Conservation (phyloP, 2,113 vertebrate species). For the Cyanoderma ruficeps region DNA sequence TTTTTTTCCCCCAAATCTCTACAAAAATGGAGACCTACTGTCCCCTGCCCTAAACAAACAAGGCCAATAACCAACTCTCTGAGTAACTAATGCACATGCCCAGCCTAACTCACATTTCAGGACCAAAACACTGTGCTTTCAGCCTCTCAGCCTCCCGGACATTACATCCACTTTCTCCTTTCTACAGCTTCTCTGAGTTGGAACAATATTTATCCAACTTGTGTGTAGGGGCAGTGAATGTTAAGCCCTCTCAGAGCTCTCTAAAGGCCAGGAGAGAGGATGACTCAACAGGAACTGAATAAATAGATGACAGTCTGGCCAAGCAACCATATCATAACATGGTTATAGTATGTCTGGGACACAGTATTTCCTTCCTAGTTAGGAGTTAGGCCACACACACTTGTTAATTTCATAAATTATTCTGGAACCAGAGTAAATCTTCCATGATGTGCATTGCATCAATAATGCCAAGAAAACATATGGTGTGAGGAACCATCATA, state of each 20-base stretch:
- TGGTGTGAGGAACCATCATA: not conserved
- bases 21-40: not conserved
- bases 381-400: not conserved
- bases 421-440: not conserved
- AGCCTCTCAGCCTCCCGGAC: not conserved
- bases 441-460: not conserved
- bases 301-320: not conserved
- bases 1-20: not conserved
- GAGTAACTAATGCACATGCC: not conserved
- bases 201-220: not conserved
- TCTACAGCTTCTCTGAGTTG: not conserved
- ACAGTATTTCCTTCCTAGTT: not conserved
- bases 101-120: not conserved
- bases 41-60: not conserved
- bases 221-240: accelerated
- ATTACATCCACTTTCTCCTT: not conserved
- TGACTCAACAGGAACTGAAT: not conserved
- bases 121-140: not conserved
- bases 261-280: not conserved
- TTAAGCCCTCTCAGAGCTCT: not conserved
- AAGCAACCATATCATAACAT: not conserved
- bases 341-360: not conserved
- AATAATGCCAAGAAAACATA: not conserved
- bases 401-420: not conserved
- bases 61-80: not conserved